Evolutionary conservation across 2,113 vertebrate species (phyloP).

Genomic region (Rhineura floridana): DNA sequence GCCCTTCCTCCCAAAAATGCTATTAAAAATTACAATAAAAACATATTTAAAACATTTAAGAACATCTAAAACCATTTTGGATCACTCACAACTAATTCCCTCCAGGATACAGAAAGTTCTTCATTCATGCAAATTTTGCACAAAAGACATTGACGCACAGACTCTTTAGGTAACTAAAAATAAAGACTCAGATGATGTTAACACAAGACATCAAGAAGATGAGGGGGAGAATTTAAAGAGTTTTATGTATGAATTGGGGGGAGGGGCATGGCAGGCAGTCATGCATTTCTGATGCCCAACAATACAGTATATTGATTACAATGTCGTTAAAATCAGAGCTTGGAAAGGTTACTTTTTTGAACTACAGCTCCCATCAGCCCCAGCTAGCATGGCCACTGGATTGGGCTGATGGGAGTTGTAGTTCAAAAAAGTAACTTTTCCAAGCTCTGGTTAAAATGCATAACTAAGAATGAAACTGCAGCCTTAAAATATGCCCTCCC

Average conservation of each 20-base stretch:
- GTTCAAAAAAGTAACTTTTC: too few relatives aligned
- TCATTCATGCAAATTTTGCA: too few relatives aligned
- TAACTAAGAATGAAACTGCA: not conserved
- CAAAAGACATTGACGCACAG: not conserved
- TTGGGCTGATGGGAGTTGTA: too few relatives aligned
- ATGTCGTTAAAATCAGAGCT: too few relatives aligned
- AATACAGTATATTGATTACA: not conserved
- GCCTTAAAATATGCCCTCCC: not conserved
- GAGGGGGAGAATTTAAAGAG: not conserved
- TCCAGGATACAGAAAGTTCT: not conserved
- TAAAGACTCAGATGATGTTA: not conserved
- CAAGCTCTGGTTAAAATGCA: too few relatives aligned
- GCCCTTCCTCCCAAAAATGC: too few relatives aligned
- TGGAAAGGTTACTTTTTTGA: too few relatives aligned
- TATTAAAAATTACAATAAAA: too few relatives aligned
- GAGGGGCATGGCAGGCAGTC: not conserved
- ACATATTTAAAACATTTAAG: too few relatives aligned
- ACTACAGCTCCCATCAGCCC: too few relatives aligned
- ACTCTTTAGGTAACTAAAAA: not conserved
- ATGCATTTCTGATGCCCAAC: not conserved
- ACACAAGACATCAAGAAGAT: not conserved
- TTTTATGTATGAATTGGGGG: not conserved
- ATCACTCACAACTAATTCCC: not conserved
- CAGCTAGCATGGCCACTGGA: too few relatives aligned
- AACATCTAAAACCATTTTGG: not conserved